A percentile compares a stretch with the other conserved stretches of the same genome.
These are phyloP conservation scores for Bagarius yarrelli DNA, from an alignment of 2,113 vertebrate species.

Conservation along the genomic window DNA sequence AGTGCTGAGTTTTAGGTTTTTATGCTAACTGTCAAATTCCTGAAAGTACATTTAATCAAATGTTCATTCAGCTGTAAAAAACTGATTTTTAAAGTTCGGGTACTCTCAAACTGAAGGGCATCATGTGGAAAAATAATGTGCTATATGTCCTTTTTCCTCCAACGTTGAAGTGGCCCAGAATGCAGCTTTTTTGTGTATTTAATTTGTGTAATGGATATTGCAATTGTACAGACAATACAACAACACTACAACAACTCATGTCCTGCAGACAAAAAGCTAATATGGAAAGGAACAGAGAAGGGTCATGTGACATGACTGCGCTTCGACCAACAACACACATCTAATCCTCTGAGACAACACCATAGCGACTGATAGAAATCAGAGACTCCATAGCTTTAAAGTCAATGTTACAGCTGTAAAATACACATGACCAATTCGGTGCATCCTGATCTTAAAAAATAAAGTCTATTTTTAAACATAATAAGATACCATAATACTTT, in stretches of 20 bases:
- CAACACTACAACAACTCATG: background rate
- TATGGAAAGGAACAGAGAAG: slow-evolving; percentile 30
- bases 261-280: background rate
- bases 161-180: background rate
- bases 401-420: background rate
- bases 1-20: background rate
- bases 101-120: background rate
- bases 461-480: background rate
- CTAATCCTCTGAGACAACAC: slow-evolving; percentile 52
- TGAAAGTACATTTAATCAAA: background rate
- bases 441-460: background rate
- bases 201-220: background rate
- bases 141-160: background rate
- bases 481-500: background rate
- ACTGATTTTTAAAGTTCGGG: background rate
- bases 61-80: background rate
- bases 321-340: slow-evolving; percentile 58
- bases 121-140: background rate
- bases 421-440: background rate
- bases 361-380: slow-evolving; percentile 61
- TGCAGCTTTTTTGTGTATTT: background rate
- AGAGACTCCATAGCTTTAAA: background rate
- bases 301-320: slow-evolving; percentile 46
- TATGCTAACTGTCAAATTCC: background rate
- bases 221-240: background rate